phyloP scores from a whole-genome alignment of 1,140 invertebrate genomes.

The Dendrolimus kikuchii region DNA sequence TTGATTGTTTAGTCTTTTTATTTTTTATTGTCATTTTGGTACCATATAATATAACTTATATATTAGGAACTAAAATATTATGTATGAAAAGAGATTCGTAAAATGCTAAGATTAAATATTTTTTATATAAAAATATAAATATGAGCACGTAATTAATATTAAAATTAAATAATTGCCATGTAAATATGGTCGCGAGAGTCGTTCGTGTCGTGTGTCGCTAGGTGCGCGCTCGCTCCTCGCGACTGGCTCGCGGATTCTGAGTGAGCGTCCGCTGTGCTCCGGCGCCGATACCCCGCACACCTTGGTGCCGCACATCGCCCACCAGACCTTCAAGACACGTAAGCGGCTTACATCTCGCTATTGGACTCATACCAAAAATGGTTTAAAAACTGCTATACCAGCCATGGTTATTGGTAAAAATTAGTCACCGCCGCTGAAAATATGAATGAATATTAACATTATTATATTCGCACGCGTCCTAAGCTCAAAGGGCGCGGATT shows the following conservation, averaged over 20 bases:
- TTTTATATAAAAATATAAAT: constrained; percentile 25
- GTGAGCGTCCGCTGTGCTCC: constrained; percentile 28
- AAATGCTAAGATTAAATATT: constrained; percentile 49
- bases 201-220: constrained; percentile 59
- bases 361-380: constrained; percentile 63
- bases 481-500: too few species aligned
- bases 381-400: constrained; percentile 32
- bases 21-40: constrained; percentile 70
- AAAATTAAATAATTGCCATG: constrained; percentile 55
- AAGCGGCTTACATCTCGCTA: constrained; percentile 59
- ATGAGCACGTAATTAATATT: constrained; percentile 48
- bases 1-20: constrained; percentile 69
- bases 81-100: constrained; percentile 51
- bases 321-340: constrained; percentile 64
- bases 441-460: constrained; percentile 3
- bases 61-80: constrained; percentile 27
- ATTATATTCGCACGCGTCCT: too few species aligned
- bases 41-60: constrained; percentile 30
- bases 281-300: constrained; percentile 45
- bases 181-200: constrained; percentile 59
- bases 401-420: constrained; percentile 29
- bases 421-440: constrained; percentile 14
- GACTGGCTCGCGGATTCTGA: constrained; percentile 57
- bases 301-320: constrained; percentile 42
- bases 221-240: constrained; percentile 56